A percentile compares a stretch with the other conserved stretches of the same genome.
phyloP scores from a whole-genome alignment of 1,140 invertebrate genomes.

The Drosophila willistoni region DNA sequence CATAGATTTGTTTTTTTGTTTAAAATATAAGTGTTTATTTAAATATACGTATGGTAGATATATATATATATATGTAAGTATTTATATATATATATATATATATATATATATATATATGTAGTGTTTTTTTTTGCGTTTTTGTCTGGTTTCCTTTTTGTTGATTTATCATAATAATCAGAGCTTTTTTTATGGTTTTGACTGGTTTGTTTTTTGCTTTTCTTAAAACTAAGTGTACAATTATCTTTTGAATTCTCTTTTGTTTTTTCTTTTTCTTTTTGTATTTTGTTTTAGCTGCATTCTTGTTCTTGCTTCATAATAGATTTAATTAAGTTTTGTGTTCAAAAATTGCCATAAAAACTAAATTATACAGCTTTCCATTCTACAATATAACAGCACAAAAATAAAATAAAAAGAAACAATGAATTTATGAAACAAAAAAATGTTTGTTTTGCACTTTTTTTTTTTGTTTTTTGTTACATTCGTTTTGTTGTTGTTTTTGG shows the following conservation, averaged over 20 bases:
- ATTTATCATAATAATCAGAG: conserved; percentile 24
- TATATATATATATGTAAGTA: conserved; percentile 39
- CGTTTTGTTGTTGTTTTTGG: not conserved
- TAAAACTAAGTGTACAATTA: conserved; percentile 47
- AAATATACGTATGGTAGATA: conserved; percentile 64
- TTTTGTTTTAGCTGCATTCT: conserved; percentile 1
- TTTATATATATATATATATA: conserved; percentile 38
- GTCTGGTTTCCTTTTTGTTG: conserved; percentile 1
- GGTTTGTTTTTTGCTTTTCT: conserved; percentile 30
- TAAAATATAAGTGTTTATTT: conserved; percentile 55
- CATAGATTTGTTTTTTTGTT: conserved; percentile 13
- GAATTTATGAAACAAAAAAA: not conserved
- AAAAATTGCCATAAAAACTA: conserved; percentile 3
- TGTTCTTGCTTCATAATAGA: conserved; percentile 35
- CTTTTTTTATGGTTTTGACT: conserved; percentile 29
- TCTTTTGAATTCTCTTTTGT: conserved; percentile 4
- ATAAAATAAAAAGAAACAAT: not conserved
- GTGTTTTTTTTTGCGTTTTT: conserved; percentile 1
- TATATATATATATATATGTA: conserved; percentile 34
- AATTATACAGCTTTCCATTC: conserved; percentile 2
- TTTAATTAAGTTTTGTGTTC: conserved; percentile 10
- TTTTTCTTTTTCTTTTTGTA: not conserved
- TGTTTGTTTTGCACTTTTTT: not conserved
- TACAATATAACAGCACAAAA: conserved; percentile 6
- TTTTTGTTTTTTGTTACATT: not conserved